phyloP scores from a whole-genome alignment of 2,797 vertebrate species.

The Adrianichthys oophorus region DNA sequence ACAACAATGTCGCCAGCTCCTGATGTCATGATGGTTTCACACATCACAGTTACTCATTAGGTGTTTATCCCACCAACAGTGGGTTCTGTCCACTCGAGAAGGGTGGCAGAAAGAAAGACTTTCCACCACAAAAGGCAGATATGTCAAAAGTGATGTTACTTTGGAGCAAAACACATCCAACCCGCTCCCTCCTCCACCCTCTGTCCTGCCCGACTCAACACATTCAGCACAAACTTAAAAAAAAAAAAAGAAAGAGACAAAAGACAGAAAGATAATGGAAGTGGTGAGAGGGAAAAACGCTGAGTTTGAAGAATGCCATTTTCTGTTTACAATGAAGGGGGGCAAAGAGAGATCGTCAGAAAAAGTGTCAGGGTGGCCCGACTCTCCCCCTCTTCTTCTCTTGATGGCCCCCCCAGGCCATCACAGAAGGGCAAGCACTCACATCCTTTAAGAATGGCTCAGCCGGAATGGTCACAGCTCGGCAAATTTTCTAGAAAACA shows the following conservation, averaged over 20 bases:
- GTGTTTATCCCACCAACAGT: no score
- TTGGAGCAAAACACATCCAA: conserved; percentile 2
- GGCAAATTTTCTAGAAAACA: conserved; percentile 48
- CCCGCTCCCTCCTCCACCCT: conserved; percentile 19
- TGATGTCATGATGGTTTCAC: no score
- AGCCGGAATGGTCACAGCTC: conserved; percentile 31
- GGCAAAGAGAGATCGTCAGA: conserved; percentile 54
- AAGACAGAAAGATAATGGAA: conserved; percentile 50
- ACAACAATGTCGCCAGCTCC: no score
- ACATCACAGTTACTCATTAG: no score
- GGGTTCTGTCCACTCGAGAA: no score
- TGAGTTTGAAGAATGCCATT: conserved; percentile 72
- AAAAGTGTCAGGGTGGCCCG: conserved; percentile 54
- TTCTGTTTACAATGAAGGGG: conserved; percentile 59
- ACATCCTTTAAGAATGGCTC: conserved; percentile 65
- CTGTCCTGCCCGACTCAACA: conserved; percentile 35
- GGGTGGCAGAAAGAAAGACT: background rate
- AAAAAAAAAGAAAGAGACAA: conserved; percentile 20
- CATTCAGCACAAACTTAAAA: conserved; percentile 49
- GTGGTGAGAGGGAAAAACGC: conserved; percentile 41
- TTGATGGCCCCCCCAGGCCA: conserved; percentile 41
- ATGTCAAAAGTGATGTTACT: background rate
- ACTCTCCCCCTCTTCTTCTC: conserved; percentile 13
- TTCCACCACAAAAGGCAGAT: background rate
- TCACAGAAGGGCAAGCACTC: conserved; percentile 44